Evolutionary conservation across 2,888 invertebrate species (phyloP).

Genomic region (Gonocerus acuteangulatus): DNA sequence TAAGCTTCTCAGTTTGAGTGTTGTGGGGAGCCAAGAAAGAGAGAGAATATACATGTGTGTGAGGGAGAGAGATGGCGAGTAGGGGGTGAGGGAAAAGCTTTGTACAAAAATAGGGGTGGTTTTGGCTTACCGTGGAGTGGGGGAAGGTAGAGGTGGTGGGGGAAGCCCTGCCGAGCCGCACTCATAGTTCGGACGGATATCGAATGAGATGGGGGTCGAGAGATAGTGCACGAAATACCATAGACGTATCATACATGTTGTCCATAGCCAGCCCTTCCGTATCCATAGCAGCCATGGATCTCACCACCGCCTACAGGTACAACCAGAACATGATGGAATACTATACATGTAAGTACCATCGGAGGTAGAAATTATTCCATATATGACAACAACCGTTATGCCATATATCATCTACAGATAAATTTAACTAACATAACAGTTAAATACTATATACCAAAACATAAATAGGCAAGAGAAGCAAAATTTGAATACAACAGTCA

Average conservation of each 20-base stretch:
- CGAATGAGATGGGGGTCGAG: background rate
- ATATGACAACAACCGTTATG: no score
- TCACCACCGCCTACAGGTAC: conserved; percentile 89
- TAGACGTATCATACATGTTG: conserved; percentile 31
- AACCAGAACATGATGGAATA: conserved; percentile 99
- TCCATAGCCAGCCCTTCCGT: conserved; percentile 26
- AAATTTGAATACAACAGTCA: no score
- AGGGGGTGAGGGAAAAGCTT: background rate
- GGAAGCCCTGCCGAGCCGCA: background rate
- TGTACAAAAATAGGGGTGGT: conserved; percentile 30
- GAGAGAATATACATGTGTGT: no score
- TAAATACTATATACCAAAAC: no score
- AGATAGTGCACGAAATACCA: background rate
- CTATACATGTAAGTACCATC: conserved; percentile 83
- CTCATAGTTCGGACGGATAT: background rate
- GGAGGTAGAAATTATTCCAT: no score
- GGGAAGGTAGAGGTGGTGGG: conserved; percentile 10
- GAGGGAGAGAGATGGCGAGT: background rate
- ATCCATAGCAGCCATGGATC: conserved; percentile 60
- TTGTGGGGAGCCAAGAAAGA: no score
- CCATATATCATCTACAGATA: no score
- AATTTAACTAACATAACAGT: no score
- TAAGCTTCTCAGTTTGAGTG: no score
- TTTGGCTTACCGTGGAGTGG: conserved; percentile 22
- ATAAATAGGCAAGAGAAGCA: no score